Conservation (phyloP, 35 echinoderm and acorn worm species). For the Nesometra sesokonis region DNA sequence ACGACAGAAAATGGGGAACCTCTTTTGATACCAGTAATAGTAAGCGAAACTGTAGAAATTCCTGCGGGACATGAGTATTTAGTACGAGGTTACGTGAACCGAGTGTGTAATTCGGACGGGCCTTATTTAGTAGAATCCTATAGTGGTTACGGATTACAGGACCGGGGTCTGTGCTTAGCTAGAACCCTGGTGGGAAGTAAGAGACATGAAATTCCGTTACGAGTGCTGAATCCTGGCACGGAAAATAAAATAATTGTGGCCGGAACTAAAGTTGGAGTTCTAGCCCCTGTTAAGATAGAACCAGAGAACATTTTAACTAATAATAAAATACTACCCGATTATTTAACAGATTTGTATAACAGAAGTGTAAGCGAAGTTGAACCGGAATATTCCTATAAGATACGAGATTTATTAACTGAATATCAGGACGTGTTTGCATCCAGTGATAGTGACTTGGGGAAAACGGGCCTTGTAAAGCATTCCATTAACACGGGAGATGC, state of each 20-base stretch:
- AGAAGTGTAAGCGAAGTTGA: not conserved
- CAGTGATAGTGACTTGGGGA: constrained; percentile 3
- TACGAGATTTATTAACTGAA: not conserved
- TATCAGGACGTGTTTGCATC: constrained; percentile 36
- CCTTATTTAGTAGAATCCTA: no score
- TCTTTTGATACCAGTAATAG: no score
- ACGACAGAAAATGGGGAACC: no score
- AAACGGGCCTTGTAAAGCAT: constrained; percentile 19
- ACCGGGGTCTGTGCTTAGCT: not conserved
- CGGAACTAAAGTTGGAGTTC: not conserved
- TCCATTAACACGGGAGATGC: constrained; percentile 20
- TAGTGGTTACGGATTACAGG: no score
- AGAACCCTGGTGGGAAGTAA: not conserved
- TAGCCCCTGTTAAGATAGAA: not conserved
- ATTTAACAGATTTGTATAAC: not conserved
- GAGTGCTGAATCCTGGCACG: not conserved
- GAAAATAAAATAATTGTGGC: not conserved
- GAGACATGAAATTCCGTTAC: not conserved
- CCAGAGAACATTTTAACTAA: not conserved
- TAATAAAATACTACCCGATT: not conserved
- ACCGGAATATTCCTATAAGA: not conserved
- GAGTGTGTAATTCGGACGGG: no score
- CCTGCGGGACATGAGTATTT: not conserved
- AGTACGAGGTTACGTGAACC: no score
- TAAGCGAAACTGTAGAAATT: no score